Percentiles rank a stretch among this genome's conserved stretches.
These are phyloP conservation scores for Catharus minimus DNA, from an alignment of 2,113 vertebrate species.

Conservation along the genomic window DNA sequence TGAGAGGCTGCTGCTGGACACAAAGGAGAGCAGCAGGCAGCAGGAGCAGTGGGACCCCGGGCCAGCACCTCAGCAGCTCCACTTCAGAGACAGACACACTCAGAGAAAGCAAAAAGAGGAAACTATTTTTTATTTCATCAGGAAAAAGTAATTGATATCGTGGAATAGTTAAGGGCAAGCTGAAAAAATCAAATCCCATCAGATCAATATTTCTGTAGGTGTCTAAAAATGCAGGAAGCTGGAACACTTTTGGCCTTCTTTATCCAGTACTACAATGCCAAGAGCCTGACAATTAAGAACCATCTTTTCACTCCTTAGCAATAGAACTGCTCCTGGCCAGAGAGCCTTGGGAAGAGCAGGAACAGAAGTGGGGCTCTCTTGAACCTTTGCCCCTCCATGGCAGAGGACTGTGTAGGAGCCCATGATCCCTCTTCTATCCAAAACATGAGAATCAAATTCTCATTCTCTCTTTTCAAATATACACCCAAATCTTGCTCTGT, in stretches of 20 bases:
- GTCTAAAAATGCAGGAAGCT: neutral
- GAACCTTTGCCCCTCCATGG: neutral
- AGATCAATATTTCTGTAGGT: neutral
- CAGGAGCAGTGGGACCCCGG: rapidly evolving
- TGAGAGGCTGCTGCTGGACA: neutral
- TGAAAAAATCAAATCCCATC: neutral
- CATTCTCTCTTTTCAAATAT: neutral
- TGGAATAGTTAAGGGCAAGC: neutral
- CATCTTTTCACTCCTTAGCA: neutral
- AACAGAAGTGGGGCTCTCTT: neutral
- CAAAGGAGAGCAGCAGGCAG: neutral
- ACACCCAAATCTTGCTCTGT: neutral
- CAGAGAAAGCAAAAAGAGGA: neutral
- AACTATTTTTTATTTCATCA: neutral
- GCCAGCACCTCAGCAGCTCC: neutral
- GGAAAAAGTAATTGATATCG: rapidly evolving
- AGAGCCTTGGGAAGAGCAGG: rapidly evolving
- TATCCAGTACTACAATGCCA: neutral
- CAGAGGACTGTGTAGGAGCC: neutral
- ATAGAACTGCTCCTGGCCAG: neutral
- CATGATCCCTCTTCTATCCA: neutral
- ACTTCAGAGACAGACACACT: neutral
- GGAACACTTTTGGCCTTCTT: neutral
- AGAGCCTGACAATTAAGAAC: neutral
- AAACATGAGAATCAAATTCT: neutral